phyloP scores from a whole-genome alignment of 2,113 vertebrate genomes.

The Gorsachius goisagi region DNA sequence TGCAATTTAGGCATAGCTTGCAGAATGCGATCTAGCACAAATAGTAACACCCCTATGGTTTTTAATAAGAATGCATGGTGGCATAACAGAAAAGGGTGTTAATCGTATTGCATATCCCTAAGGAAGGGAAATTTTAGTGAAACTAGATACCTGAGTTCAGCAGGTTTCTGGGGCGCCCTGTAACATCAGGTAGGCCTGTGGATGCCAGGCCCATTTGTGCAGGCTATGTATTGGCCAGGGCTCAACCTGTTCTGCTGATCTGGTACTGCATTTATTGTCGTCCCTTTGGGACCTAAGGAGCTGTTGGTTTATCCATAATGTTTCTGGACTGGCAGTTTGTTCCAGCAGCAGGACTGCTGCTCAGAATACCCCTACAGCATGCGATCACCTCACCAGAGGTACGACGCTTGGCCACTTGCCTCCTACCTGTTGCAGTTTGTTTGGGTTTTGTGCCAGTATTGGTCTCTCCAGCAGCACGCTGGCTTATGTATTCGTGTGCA shows the following conservation, averaged over 20 bases:
- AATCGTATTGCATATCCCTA: background rate
- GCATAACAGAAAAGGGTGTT: background rate
- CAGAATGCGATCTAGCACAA: background rate
- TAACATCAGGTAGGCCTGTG: background rate
- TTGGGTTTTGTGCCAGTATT: background rate
- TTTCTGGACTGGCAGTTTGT: background rate
- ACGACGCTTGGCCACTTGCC: fast-evolving
- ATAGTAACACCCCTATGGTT: background rate
- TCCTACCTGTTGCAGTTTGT: background rate
- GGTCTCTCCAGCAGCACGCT: background rate
- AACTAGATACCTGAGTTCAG: background rate
- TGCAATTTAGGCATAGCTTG: background rate
- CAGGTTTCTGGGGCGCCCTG: background rate
- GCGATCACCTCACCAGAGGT: background rate
- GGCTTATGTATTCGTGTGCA: fast-evolving
- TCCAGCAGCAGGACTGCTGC: background rate
- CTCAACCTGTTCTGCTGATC: background rate
- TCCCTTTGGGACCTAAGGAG: background rate
- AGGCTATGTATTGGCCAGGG: background rate
- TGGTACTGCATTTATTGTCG: background rate
- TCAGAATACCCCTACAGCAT: background rate
- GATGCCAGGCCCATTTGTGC: background rate
- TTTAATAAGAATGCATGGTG: background rate
- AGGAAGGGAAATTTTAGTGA: background rate
- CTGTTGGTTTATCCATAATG: background rate